Base-by-base conservation (phyloP, 1,140 invertebrate genomes). In the Cephus cinctus region DNA sequence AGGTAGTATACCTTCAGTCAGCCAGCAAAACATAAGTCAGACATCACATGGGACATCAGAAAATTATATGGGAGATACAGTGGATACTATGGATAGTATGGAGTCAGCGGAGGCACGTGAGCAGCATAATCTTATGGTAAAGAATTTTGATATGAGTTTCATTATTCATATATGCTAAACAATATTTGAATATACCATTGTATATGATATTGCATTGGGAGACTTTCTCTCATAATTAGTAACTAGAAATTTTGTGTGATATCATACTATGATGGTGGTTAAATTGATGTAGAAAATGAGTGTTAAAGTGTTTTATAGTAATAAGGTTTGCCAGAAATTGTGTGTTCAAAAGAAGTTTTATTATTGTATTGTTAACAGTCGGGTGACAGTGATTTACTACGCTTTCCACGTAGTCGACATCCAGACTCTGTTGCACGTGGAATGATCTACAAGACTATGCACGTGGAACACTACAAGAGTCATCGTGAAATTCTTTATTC, bases 11-110 rank as follows among this genome's bases (percentile, higher is more conserved):
- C 32, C 50, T 35, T 64, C 65, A 19, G 52, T 56, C 16, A 67
- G 56, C 56, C 57, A 57, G 52, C 54, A 54, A 47, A 65, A 42
- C 23, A 46, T 50, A 23, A 72, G 55, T 52, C 59, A 58, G 34
- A 49, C 53, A 39, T 64, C 61, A 1, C 19, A 52, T 42, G 36
- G 54, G 48, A 35, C 55, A 6, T 27, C 50, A 2, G 54, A 63
- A 23, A 52, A 50, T 35, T 27, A 8, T 6, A 27, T n/a, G n/a
- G 25, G 25, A 27, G 42, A 43, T 21, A 38, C 48, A 5, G 21
- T 27, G 8, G 52, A 65, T 15, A 38, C 43, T n/a, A 11, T 35
- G 4, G 57, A 55, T 21, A 36, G 35, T 2, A 31, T 19, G 16
- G 45, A 59, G 11, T 35, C 51, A 5, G 60, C 41, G 30, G 48